Conservation (phyloP, 2,113 vertebrate genomes). For the Myotis yumanensis region DNA sequence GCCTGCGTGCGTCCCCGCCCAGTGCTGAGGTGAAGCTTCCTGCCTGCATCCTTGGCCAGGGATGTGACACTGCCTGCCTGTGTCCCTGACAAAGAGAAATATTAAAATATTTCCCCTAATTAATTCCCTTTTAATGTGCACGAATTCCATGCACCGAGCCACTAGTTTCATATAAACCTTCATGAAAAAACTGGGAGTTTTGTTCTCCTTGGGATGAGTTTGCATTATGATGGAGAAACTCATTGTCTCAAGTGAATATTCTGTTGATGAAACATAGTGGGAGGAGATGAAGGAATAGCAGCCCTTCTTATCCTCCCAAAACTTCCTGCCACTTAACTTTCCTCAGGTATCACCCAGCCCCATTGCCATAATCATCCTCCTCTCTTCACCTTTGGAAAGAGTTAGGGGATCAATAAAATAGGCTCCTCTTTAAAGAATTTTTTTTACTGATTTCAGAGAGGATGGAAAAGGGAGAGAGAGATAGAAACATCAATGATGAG, state of each 20-base stretch:
- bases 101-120: too few relatives aligned
- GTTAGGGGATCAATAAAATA: neutral
- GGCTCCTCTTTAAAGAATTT: neutral
- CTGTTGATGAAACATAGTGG: constrained; percentile 13
- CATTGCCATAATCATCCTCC: too few relatives aligned
- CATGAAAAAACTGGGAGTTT: constrained; percentile 22
- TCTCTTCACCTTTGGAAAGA: neutral
- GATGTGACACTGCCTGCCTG: too few relatives aligned
- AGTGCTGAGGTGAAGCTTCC: too few relatives aligned
- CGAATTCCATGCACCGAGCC: too few relatives aligned
- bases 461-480: too few relatives aligned
- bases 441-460: too few relatives aligned
- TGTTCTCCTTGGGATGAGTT: constrained; percentile 33
- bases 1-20: too few relatives aligned
- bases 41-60: too few relatives aligned
- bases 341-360: neutral
- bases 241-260: constrained; percentile 52
- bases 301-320: neutral
- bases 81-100: too few relatives aligned
- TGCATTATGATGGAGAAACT: constrained; percentile 44
- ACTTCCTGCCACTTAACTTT: neutral
- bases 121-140: too few relatives aligned
- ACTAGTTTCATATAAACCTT: constrained; percentile 35
- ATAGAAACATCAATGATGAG: too few relatives aligned
- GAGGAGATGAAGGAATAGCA: neutral